phyloP scores from a whole-genome alignment of 2,113 vertebrate species.

The Ptilorrhoa leucosticta region DNA sequence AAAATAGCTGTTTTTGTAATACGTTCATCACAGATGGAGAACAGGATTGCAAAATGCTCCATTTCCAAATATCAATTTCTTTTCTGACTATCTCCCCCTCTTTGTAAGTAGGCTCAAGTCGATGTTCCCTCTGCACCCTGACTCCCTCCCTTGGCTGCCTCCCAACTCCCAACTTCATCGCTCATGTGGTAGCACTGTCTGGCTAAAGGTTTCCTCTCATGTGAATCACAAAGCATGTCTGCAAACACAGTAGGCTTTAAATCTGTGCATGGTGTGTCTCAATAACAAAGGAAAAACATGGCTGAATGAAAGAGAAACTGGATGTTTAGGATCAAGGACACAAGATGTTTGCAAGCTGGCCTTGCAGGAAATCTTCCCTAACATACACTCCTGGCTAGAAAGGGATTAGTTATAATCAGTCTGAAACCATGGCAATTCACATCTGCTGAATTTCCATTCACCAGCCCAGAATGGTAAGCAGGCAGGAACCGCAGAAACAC shows the following conservation, averaged over 20 bases:
- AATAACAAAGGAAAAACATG: not conserved
- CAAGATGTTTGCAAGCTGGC: not conserved
- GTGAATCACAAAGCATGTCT: not conserved
- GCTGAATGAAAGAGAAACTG: not conserved
- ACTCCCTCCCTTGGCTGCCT: not conserved
- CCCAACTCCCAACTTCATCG: rapidly evolving
- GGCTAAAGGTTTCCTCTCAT: not conserved
- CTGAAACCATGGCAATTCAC: not conserved
- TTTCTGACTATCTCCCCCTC: not conserved
- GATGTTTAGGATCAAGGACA: not conserved
- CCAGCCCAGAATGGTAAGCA: not conserved
- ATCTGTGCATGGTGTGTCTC: not conserved
- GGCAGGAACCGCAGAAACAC: not conserved
- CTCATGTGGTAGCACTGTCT: not conserved
- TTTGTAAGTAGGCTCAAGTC: not conserved
- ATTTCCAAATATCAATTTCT: not conserved
- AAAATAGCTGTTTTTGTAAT: not conserved
- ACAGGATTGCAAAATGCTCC: not conserved
- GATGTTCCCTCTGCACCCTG: rapidly evolving
- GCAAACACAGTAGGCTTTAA: not conserved
- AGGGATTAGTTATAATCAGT: not conserved
- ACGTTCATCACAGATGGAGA: not conserved
- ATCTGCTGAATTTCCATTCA: not conserved
- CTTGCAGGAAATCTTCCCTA: not conserved
- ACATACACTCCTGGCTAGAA: not conserved